phyloP scores from a whole-genome alignment of 2,797 vertebrate genomes.

The Lagodon rhomboides region DNA sequence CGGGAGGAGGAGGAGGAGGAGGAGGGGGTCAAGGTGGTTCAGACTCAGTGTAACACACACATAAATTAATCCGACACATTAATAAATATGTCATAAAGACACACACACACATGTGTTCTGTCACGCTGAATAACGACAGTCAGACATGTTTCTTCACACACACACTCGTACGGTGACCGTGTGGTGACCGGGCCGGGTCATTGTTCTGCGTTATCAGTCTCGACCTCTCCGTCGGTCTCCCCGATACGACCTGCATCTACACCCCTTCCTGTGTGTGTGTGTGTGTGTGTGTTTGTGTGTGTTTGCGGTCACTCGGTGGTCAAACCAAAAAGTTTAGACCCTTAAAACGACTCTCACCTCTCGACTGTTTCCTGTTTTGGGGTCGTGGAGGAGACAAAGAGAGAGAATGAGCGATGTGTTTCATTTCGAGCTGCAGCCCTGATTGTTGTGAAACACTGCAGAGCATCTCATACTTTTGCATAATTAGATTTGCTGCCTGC shows the following conservation, averaged over 20 bases:
- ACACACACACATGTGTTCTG: not conserved
- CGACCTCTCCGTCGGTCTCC: constrained; percentile 68
- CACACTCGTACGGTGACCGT: constrained; percentile 44
- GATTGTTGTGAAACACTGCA: constrained; percentile 26
- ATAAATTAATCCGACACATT: constrained; percentile 4
- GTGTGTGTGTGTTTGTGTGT: constrained; percentile 51
- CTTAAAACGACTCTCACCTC: constrained; percentile 70
- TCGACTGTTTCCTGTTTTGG: constrained; percentile 73
- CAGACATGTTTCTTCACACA: not conserved
- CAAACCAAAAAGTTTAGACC: constrained; percentile 41
- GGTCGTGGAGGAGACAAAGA: constrained; percentile 11
- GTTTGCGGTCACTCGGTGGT: constrained; percentile 65
- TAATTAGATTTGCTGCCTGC: constrained; percentile 19
- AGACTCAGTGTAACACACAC: constrained; percentile 14
- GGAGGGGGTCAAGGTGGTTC: constrained; percentile 48
- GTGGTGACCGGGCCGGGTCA: constrained; percentile 75
- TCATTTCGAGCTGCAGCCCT: constrained; percentile 5
- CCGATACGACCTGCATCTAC: constrained; percentile 66
- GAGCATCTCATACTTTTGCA: not conserved
- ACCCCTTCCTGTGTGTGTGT: constrained; percentile 74
- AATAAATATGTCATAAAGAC: constrained; percentile 6
- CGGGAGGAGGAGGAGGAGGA: constrained; percentile 50
- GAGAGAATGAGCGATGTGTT: constrained; percentile 20
- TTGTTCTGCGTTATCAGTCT: constrained; percentile 81
- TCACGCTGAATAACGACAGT: not conserved